Base-by-base conservation (phyloP, 1,140 invertebrate genomes). In the Drosophila kepulauana region DNA sequence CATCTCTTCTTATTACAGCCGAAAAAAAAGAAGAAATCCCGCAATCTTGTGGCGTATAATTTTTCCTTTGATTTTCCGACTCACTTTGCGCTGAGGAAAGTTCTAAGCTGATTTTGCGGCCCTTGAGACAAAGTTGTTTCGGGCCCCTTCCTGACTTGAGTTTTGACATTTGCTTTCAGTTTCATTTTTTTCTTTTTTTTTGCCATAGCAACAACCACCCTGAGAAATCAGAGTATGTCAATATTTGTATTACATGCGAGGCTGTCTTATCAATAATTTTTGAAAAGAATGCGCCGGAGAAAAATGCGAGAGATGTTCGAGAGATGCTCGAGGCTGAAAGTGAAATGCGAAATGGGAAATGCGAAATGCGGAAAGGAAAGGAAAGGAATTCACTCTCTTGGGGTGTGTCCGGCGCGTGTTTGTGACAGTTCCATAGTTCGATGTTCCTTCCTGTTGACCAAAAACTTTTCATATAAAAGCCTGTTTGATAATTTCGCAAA, bases 251-350 rank as follows among this genome's bases (percentile, higher is more conserved):
- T 87, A 88, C 80, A 88, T 74, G 56, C 30, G 80, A 79, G 71
- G 25, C 74, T 74, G 80, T 87, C 84, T 87, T 87, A 87, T 87
- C 84, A 87, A 87, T 87, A 87, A 87, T 87, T 87, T 86, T 30
- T 78, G 56, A 70, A 87, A 86, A 82, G 82, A 86, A 87, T 86
- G 79, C 81, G 81, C 46, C 4, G 16, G 49, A 54, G 25, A 33
- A 56, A 62, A 10, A 38, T 38, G 35, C 57, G 38, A 52, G 10
- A 13, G 41, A 48, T 46, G 54, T 20, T 58, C 15, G 45, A 61
- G 65, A 13, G 41, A 48, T 46, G 54, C 56, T 58, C 15, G 54
- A 61, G 65, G 54, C 65, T 58, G 56, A 35, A 49, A 51, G 33
- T 13, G 46, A 20, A 66, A 35, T n/a, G 38, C 56, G 57, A 51